Percentiles rank a stretch among this genome's conserved stretches.
phyloP scores from a whole-genome alignment of 2,888 invertebrate species.

The Odontocerum albicorne region DNA sequence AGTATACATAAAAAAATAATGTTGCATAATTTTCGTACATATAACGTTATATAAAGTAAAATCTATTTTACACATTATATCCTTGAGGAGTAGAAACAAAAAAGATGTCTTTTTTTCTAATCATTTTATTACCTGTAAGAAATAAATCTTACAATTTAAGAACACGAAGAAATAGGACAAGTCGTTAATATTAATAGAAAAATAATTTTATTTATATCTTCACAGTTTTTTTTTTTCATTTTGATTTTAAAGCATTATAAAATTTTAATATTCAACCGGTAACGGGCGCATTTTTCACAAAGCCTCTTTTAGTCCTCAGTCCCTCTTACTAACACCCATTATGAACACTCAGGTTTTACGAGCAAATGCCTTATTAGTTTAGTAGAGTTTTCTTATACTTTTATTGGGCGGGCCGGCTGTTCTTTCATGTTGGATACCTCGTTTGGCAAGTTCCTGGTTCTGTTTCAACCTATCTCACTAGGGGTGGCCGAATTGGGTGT shows the following conservation, averaged over 20 bases:
- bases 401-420: conserved; percentile 14
- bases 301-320: not conserved
- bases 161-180: no score
- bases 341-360: conserved; percentile 30
- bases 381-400: conserved; percentile 17
- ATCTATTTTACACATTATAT: no score
- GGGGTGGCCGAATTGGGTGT: conserved; percentile 8
- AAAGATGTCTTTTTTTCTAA: no score
- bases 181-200: no score
- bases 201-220: no score
- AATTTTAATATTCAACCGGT: not conserved
- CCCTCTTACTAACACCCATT: conserved; percentile 19
- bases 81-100: no score
- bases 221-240: no score
- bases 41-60: no score
- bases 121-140: no score
- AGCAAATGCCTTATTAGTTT: conserved; percentile 28
- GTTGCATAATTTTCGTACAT: no score
- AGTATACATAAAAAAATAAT: no score
- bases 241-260: not conserved
- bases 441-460: conserved; percentile 29
- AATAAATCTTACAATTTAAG: no score
- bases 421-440: conserved; percentile 12
- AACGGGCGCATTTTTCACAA: not conserved
- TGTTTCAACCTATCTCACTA: conserved; percentile 21